A percentile compares a stretch with the other conserved stretches of the same genome.
phyloP scores from a whole-genome alignment of 1,140 invertebrate genomes.

The Sweltsa coloradensis region DNA sequence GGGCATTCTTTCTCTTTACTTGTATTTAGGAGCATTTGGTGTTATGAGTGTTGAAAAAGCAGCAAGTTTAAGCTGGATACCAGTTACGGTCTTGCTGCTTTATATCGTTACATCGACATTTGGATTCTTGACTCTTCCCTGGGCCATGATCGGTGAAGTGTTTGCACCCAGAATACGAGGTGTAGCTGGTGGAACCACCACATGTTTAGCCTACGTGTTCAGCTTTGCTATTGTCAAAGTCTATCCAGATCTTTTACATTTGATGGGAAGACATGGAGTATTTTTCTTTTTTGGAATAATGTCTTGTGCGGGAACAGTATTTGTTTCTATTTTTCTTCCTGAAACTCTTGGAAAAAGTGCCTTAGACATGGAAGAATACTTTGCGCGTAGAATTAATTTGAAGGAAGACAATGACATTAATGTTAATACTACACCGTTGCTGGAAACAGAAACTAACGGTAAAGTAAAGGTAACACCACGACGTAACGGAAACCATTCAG shows the following conservation, averaged over 20 bases:
- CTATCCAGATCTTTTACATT: conserved; percentile 44
- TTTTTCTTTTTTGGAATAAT: conserved; percentile 60
- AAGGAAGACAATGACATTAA: no score
- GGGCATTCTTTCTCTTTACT: conserved; percentile 35
- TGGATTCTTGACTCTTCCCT: conserved; percentile 53
- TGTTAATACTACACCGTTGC: no score
- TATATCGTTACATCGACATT: conserved; percentile 48
- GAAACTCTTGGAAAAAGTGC: conserved; percentile 70
- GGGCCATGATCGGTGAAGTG: conserved; percentile 63
- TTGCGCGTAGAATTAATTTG: conserved; percentile 22
- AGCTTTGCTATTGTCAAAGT: conserved; percentile 61
- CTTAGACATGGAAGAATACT: conserved; percentile 53
- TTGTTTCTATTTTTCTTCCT: conserved; percentile 54
- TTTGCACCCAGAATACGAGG: conserved; percentile 53
- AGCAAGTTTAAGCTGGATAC: conserved; percentile 25
- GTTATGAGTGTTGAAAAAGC: no score
- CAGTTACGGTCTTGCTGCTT: conserved; percentile 36
- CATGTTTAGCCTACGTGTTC: conserved; percentile 51
- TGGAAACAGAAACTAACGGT: no score
- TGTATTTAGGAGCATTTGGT: conserved; percentile 24
- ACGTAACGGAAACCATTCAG: no score
- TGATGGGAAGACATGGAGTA: conserved; percentile 43
- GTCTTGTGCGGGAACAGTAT: conserved; percentile 51
- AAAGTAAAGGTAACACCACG: no score
- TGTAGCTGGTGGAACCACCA: conserved; percentile 47